Evolutionary conservation across 64 coral and sea anemone genomes (phyloP).

Genomic region (Montipora efflorescens): DNA sequence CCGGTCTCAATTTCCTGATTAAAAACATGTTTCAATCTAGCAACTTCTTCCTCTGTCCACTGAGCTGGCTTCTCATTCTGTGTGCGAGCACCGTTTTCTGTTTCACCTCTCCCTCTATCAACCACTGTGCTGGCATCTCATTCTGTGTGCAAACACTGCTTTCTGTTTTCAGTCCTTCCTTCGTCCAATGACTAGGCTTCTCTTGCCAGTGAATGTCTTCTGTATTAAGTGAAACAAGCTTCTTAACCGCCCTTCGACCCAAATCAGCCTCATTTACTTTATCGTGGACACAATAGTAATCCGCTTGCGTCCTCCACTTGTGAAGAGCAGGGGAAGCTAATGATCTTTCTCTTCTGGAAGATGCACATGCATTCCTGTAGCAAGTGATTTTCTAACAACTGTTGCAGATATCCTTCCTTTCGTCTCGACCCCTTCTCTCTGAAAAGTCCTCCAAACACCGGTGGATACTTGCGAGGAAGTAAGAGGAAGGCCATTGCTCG

Average conservation of each 20-base stretch:
- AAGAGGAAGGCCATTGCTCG: conserved; percentile 61
- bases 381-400: conserved; percentile 64
- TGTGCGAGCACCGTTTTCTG: neutral
- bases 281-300: conserved; percentile 57
- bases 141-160: conserved; percentile 20
- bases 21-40: conserved; percentile 48
- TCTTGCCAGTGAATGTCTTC: conserved; percentile 7
- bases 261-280: conserved; percentile 62
- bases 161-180: neutral
- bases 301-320: conserved; percentile 59
- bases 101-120: conserved; percentile 46
- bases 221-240: conserved; percentile 61
- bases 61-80: conserved; percentile 9
- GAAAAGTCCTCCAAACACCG: conserved; percentile 60
- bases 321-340: conserved; percentile 69
- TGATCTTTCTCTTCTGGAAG: conserved; percentile 63
- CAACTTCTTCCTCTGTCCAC: conserved; percentile 56
- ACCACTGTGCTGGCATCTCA: conserved; percentile 59
- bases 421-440: conserved; percentile 50
- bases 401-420: conserved; percentile 64
- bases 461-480: conserved; percentile 72
- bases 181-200: neutral
- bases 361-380: conserved; percentile 60
- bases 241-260: conserved; percentile 54
- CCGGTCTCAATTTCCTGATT: conserved; percentile 51